Evolutionary conservation across 1,140 invertebrate genomes (phyloP).

Genomic region (Pogonus chalceus): DNA sequence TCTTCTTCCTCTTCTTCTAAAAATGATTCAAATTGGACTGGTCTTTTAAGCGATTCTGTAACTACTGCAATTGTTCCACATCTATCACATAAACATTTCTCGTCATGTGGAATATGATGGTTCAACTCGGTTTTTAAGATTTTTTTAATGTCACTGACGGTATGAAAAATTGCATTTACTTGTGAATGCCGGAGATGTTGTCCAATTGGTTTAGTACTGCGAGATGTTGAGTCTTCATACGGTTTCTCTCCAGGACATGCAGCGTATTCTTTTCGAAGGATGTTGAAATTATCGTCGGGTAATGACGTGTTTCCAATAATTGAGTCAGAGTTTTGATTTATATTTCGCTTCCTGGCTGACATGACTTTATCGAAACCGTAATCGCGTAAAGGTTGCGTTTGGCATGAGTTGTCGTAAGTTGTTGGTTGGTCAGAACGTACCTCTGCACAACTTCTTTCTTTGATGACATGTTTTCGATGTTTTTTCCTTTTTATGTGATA

Average conservation of each 20-base stretch:
- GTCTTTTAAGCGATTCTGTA: background rate
- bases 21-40: background rate
- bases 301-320: no score
- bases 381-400: no score
- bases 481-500: no score
- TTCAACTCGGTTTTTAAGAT: background rate
- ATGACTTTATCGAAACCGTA: no score
- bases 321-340: background rate
- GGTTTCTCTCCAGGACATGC: background rate
- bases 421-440: no score
- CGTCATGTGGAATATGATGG: background rate
- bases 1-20: no score
- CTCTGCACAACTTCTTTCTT: no score
- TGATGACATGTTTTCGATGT: no score
- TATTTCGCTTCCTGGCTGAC: background rate
- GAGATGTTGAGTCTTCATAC: background rate
- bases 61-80: background rate
- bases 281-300: constrained; percentile 9
- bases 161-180: background rate
- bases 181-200: background rate
- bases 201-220: background rate
- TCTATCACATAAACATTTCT: background rate
- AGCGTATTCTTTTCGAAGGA: background rate
- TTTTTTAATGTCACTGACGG: background rate
- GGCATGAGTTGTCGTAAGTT: no score